phyloP scores from a whole-genome alignment of 2,113 vertebrate species.

The Penelope pileata region DNA sequence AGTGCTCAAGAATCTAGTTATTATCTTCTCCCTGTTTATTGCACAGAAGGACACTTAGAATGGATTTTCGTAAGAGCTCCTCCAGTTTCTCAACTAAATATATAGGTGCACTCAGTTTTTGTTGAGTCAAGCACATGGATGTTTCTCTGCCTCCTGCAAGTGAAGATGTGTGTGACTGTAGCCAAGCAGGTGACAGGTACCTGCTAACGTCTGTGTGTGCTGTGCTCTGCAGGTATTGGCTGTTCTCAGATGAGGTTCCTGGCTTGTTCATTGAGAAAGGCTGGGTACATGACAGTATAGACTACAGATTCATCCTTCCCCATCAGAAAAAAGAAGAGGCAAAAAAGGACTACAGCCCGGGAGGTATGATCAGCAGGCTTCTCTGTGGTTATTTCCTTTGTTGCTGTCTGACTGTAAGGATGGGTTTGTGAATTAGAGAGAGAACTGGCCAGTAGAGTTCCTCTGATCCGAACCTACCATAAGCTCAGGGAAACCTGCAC shows the following conservation, averaged over 20 bases:
- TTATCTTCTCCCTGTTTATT: neutral
- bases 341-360: conserved; percentile 60
- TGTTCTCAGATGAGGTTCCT: conserved; percentile 95
- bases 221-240: conserved; percentile 87
- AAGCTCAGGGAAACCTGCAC: neutral
- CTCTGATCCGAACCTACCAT: neutral
- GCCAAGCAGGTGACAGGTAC: neutral
- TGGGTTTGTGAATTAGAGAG: neutral
- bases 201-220: neutral
- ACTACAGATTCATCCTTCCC: conserved; percentile 87
- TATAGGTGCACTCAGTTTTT: neutral
- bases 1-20: neutral
- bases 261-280: conserved; percentile 97
- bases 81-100: neutral
- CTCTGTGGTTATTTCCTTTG: neutral
- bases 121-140: neutral
- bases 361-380: conserved; percentile 48
- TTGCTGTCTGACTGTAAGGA: neutral
- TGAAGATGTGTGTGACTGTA: neutral
- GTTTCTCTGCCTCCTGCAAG: neutral
- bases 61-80: neutral
- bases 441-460: neutral
- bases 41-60: neutral
- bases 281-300: conserved; percentile 93
- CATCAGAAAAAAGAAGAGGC: conserved; percentile 75